Base-by-base conservation (phyloP, 2,113 vertebrate species). In the Ceyx cyanopectus region DNA sequence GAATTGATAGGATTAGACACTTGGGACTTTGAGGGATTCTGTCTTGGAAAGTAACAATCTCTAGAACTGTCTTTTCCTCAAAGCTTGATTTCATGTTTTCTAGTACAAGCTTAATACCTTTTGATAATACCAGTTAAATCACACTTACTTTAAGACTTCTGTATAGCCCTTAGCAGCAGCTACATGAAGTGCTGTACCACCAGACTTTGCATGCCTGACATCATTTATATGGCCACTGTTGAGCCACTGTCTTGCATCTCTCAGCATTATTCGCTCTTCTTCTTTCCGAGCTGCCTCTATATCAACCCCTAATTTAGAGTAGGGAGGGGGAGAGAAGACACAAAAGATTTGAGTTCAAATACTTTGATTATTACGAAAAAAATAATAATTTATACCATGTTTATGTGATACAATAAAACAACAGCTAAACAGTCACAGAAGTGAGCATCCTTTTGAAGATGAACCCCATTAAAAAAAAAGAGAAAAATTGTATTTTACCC, bases 111-210 rank as follows among this genome's bases (percentile, higher is more conserved):
- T n/a, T n/a, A n/a, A n/a, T n/a, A n/a, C n/a, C n/a, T n/a, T n/a
- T n/a, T n/a, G n/a, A n/a, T n/a, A n/a, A n/a, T n/a, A n/a, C n/a
- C n/a, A n/a, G n/a, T 56, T 78, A 68, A 95, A 79, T 7, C 62
- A 66, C 37, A 97, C 99, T 98, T 98, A 99, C 99, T 99, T 99
- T 98, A 99, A 99, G 98, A 99, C 99, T 97, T 99, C 99, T 2
- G 98, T 97, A 94, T 99, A 99, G 90, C 99, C 99, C 97, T 99
- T 99, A 16, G 99, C 99, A 22, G 99, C 99, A 34, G 99, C 99
- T 26, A 99, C 99, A 12, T 99, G 99, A 75, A 99, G 98, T 6
- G 99, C 99, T 53, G 99, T 99, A 26, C 99, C 99, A 78, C 99
- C 99, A 15, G 99, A 99, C 89, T 99, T 99, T 51, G 98, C 95